phyloP scores from a whole-genome alignment of 2,888 invertebrate genomes.

The Gastracanthus pulcherrimus region DNA sequence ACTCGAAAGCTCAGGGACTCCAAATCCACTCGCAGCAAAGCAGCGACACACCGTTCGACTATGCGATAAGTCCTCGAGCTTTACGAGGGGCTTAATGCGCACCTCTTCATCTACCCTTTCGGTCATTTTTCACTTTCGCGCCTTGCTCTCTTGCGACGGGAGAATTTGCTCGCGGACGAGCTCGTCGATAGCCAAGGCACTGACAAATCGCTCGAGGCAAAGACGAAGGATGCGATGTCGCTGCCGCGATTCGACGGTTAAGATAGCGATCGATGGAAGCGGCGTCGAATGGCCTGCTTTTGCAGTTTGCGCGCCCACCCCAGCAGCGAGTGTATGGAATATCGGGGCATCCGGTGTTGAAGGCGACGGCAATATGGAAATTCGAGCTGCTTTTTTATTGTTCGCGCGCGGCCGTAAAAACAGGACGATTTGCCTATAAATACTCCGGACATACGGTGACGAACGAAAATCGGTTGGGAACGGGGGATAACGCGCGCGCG shows the following conservation, averaged over 20 bases:
- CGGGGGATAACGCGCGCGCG: no score
- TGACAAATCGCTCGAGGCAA: no score
- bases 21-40: no score
- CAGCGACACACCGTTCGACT: not conserved
- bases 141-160: no score
- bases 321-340: not conserved
- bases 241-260: not conserved
- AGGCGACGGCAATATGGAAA: constrained; percentile 50
- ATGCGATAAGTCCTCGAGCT: not conserved
- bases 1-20: constrained; percentile 1
- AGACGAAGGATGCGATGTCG: not conserved
- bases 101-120: not conserved
- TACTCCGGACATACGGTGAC: constrained; percentile 59
- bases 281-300: not conserved
- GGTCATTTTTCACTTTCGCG: not conserved
- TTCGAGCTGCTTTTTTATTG: constrained; percentile 47
- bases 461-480: constrained; percentile 57
- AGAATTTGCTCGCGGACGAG: no score
- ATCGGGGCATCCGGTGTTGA: constrained; percentile 30
- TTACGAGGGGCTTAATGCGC: not conserved
- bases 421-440: constrained; percentile 63
- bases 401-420: constrained; percentile 43
- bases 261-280: constrained; percentile 41
- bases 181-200: no score
- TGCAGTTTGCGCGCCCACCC: not conserved